A percentile compares a stretch with the other conserved stretches of the same genome.
Conservation (phyloP, 2,113 vertebrate species). For the Seriola aureovittata region DNA sequence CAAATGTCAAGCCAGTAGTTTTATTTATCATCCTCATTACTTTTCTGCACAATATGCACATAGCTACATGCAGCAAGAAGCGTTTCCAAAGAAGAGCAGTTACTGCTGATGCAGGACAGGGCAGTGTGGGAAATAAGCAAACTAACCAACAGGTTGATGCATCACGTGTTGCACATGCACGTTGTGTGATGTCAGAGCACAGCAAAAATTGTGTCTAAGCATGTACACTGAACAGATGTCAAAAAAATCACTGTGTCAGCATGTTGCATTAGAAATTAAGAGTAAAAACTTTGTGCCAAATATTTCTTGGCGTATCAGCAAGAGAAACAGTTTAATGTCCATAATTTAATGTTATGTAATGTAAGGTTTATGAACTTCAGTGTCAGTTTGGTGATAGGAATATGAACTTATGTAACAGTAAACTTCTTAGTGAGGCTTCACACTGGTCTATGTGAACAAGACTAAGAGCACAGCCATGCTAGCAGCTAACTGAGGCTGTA, state of each 20-base stretch:
- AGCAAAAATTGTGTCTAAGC: neutral
- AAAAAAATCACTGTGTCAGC: conserved; percentile 2
- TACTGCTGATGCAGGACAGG: neutral
- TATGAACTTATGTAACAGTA: too few relatives aligned
- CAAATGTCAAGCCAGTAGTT: too few relatives aligned
- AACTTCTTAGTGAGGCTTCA: too few relatives aligned
- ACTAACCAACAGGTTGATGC: neutral
- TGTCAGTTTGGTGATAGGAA: neutral
- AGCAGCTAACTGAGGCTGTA: too few relatives aligned
- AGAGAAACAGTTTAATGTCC: neutral
- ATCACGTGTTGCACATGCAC: neutral
- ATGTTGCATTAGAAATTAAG: neutral
- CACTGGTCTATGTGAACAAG: too few relatives aligned
- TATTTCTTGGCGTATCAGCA: neutral
- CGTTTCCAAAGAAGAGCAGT: neutral
- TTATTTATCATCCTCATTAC: too few relatives aligned
- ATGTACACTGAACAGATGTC: conserved; percentile 4
- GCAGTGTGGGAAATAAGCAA: too few relatives aligned
- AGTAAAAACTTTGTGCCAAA: neutral
- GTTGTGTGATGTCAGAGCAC: neutral
- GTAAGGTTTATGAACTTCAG: neutral
- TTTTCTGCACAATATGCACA: neutral
- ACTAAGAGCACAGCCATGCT: too few relatives aligned
- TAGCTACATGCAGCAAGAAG: neutral
- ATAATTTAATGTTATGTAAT: too few relatives aligned